Evolutionary conservation across 2,888 invertebrate genomes (phyloP).

Genomic region (Lutraria lutraria): DNA sequence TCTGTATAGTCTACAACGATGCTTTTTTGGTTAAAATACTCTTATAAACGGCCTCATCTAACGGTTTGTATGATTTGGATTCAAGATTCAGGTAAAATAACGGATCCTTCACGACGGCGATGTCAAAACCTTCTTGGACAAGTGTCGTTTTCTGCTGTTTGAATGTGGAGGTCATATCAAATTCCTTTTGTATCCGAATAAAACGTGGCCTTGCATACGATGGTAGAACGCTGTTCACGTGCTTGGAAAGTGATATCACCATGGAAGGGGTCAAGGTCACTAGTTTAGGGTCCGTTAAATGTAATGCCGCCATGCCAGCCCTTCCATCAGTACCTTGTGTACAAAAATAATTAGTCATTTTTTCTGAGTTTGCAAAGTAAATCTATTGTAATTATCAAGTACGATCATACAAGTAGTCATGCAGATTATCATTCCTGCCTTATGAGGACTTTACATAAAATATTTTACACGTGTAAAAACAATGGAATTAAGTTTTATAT

Average conservation of each 20-base stretch:
- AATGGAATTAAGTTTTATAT: too few relatives aligned
- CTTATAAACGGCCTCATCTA: conserved; percentile 46
- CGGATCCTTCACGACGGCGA: conserved; percentile 45
- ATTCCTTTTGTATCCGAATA: conserved; percentile 60
- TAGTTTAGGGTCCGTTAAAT: conserved; percentile 58
- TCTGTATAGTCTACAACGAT: neutral
- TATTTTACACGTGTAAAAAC: too few relatives aligned
- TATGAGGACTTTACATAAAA: too few relatives aligned
- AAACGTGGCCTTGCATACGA: conserved; percentile 79
- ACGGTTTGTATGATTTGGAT: conserved; percentile 48
- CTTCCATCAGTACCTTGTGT: conserved; percentile 73
- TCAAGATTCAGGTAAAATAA: conserved; percentile 59
- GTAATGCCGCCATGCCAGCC: conserved; percentile 82
- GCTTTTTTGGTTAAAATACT: conserved; percentile 54
- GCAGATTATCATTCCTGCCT: too few relatives aligned
- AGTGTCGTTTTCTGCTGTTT: conserved; percentile 67
- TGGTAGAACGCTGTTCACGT: conserved; percentile 74
- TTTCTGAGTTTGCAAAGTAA: too few relatives aligned
- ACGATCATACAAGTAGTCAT: too few relatives aligned
- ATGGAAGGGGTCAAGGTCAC: conserved; percentile 51
- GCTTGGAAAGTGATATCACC: conserved; percentile 63
- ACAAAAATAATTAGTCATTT: neutral
- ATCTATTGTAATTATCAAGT: too few relatives aligned
- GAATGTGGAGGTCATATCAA: conserved; percentile 68
- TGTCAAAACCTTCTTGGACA: conserved; percentile 66